Evolutionary conservation across 1,140 invertebrate species (phyloP).

Genomic region (Ceratina calcarata): DNA sequence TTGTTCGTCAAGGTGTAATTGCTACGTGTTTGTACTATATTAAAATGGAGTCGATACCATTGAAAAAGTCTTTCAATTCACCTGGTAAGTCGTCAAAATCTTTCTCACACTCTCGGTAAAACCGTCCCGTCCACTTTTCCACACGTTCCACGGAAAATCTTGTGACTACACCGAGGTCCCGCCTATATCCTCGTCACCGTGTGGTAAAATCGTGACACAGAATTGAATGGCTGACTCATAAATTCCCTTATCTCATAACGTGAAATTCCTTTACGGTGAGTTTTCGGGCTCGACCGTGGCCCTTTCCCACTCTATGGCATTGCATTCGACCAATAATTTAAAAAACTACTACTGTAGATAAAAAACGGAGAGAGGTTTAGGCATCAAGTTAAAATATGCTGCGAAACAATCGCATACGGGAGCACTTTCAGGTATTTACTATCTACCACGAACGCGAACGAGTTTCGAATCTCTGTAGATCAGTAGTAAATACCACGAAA

Average conservation of each 20-base stretch:
- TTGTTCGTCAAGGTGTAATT: constrained; percentile 5
- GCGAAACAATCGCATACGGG: too few relatives aligned
- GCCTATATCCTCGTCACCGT: neutral
- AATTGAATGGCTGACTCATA: constrained; percentile 45
- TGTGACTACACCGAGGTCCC: neutral
- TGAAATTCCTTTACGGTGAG: constrained; percentile 50
- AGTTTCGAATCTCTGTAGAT: too few relatives aligned
- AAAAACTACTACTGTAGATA: neutral
- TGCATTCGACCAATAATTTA: neutral
- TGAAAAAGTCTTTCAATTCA: constrained; percentile 33
- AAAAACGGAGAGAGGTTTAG: too few relatives aligned
- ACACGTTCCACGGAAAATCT: neutral
- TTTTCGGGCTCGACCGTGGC: constrained; percentile 6
- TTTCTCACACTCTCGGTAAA: neutral
- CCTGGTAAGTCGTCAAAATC: constrained; percentile 43
- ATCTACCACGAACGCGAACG: too few relatives aligned
- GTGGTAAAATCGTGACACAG: neutral
- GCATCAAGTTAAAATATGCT: too few relatives aligned
- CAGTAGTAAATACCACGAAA: neutral
- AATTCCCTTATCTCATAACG: constrained; percentile 37
- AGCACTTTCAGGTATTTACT: too few relatives aligned
- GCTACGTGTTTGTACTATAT: neutral
- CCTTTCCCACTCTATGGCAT: neutral
- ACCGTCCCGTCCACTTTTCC: neutral
- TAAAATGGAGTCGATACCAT: constrained; percentile 47